A percentile compares a stretch with the other conserved stretches of the same genome.
Evolutionary conservation across 1,140 invertebrate species (phyloP).

Genomic region (Drepana arcuata): DNA sequence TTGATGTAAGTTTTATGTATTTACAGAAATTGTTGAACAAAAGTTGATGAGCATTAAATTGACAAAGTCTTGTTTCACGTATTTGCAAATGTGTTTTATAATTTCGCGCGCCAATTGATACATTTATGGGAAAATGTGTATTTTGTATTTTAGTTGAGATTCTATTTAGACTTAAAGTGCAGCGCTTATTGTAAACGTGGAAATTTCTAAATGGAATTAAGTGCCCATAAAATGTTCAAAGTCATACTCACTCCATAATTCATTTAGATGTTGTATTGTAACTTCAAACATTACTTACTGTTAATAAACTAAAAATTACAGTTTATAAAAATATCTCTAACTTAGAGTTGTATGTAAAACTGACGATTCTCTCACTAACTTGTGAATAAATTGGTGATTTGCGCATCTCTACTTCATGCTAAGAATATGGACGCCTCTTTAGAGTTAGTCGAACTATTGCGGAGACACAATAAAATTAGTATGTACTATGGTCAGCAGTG

Average conservation of each 20-base stretch:
- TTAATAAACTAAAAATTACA: conserved; percentile 43
- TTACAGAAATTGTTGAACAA: conserved; percentile 34
- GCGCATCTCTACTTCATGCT: conserved; percentile 64
- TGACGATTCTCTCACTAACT: conserved; percentile 56
- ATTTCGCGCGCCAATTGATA: no score
- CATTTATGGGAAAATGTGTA: conserved; percentile 69
- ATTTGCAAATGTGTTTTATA: conserved; percentile 71
- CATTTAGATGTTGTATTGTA: conserved; percentile 49
- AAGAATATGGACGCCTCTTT: conserved; percentile 68
- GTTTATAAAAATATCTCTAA: conserved; percentile 46
- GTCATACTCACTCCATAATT: conserved; percentile 27
- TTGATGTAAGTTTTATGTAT: conserved; percentile 1
- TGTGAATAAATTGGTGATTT: conserved; percentile 64
- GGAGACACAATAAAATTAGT: conserved; percentile 66
- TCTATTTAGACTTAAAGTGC: conserved; percentile 6
- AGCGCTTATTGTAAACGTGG: conserved; percentile 23
- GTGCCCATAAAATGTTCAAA: conserved; percentile 52
- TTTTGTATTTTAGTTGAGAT: conserved; percentile 9
- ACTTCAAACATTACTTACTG: conserved; percentile 48
- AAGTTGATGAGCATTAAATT: conserved; percentile 62
- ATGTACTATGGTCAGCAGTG: conserved; percentile 61
- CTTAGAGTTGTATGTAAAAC: conserved; percentile 61
- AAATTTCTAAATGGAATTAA: conserved; percentile 64
- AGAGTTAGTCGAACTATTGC: conserved; percentile 65
- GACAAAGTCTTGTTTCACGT: conserved; percentile 59